Conservation (phyloP, 2,888 invertebrate species). For the Girardia tigrina region DNA sequence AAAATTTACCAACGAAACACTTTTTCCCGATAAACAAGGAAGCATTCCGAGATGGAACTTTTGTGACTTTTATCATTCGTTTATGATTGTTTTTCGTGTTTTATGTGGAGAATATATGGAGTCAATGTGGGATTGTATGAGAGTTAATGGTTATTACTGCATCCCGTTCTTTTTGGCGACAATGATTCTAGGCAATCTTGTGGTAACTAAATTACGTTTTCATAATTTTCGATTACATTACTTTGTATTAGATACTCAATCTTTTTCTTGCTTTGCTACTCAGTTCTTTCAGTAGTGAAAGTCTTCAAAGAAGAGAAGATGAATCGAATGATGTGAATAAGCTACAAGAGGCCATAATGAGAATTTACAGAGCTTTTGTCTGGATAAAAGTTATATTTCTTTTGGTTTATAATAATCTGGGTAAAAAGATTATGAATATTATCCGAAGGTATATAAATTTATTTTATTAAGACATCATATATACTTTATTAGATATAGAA, state of each 20-base stretch:
- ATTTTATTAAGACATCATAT: neutral
- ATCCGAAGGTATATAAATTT: neutral
- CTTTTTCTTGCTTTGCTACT: conserved; percentile 98
- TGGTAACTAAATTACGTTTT: conserved; percentile 49
- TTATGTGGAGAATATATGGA: conserved; percentile 98
- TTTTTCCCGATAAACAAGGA: conserved; percentile 33
- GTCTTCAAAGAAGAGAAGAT: conserved; percentile 64
- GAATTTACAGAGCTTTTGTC: conserved; percentile 57
- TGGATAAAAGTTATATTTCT: conserved; percentile 25
- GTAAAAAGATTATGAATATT: neutral
- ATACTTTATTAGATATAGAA: neutral
- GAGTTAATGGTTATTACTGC: conserved; percentile 67
- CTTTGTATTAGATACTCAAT: conserved; percentile 62
- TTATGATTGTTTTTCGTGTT: conserved; percentile 96
- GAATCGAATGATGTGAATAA: conserved; percentile 79
- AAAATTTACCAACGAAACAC: conserved; percentile 44
- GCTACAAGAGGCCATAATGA: conserved; percentile 85
- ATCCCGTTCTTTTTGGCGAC: conserved; percentile 95
- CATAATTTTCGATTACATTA: neutral
- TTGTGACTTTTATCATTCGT: conserved; percentile 93
- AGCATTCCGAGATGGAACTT: conserved; percentile 70
- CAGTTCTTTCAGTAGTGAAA: conserved; percentile 93
- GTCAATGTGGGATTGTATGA: conserved; percentile 98
- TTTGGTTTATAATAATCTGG: neutral
- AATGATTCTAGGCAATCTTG: conserved; percentile 93